Conservation (phyloP, 2,113 vertebrate species). For the Heterotis niloticus region DNA sequence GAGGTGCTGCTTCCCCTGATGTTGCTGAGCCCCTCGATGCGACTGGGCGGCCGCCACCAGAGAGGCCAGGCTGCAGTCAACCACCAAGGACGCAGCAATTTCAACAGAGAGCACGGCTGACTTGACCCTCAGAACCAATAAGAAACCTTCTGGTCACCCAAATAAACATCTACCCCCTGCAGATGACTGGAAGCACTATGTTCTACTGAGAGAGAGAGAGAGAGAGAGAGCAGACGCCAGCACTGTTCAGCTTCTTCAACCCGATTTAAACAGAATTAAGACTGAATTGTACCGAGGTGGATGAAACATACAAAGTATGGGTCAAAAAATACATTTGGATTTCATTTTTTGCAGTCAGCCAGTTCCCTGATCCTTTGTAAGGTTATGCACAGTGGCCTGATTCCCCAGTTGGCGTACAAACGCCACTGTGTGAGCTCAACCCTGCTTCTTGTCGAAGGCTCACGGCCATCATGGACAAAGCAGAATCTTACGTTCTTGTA, state of each 20-base stretch:
- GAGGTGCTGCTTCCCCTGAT: constrained; percentile 36
- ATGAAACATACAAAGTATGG: not conserved
- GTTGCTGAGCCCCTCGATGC: constrained; percentile 35
- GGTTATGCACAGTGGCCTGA: not conserved
- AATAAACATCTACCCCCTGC: not conserved
- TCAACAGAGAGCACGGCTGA: constrained; percentile 55
- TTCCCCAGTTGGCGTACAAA: not conserved
- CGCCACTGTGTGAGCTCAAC: no score
- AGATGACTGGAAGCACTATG: not conserved
- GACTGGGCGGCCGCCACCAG: constrained; percentile 19
- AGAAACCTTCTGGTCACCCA: not conserved
- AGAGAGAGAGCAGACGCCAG: not conserved
- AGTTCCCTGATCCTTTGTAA: not conserved
- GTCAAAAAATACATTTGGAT: not conserved
- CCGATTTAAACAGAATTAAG: not conserved
- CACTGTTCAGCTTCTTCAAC: not conserved
- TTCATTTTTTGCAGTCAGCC: not conserved
- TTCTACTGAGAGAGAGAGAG: not conserved
- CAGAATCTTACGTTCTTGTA: no score
- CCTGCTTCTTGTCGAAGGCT: no score
- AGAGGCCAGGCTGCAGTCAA: not conserved
- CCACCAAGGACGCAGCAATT: constrained; percentile 43
- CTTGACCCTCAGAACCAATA: constrained; percentile 53
- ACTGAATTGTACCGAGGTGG: not conserved
- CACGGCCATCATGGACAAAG: no score